Base-by-base conservation (phyloP, 2,888 invertebrate species). In the Ochropleura plecta region DNA sequence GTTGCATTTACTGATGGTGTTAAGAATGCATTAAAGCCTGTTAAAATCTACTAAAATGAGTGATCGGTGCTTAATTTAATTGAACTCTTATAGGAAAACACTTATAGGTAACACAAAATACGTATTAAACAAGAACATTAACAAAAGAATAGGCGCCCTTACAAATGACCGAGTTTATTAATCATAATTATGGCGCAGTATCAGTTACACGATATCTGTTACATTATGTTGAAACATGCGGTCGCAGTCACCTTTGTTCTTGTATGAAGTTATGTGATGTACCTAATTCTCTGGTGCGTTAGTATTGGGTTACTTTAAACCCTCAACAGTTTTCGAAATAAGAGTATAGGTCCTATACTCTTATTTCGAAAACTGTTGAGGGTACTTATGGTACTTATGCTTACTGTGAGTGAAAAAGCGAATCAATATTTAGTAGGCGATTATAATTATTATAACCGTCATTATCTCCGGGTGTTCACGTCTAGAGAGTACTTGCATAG, bases 121-220 rank as follows among this genome's bases (percentile, higher is more conserved):
- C n/a, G 1, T 14, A 14, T 12, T 62, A 62, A 62, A n/a, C 18
- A 55, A 59, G 18, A 49, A 14, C n/a, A 44, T 12, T 62, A 40
- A 70, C 63, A 80, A 70, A 70, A 46, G 42, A 53, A 57, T 49
- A 62, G 46, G 59, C 59, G 65, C 67, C 64, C 64, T 77, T 66
- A 81, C 40, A 71, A 69, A 75, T 75, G 72, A 62, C 74, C 66
- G 70, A 68, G 64, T 85, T 82, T 73, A 79, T 84, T 76, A 57
- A 86, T 78, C 78, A 71, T 78, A 78, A 78, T 82, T 70, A 77
- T 62, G 44, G 8, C 68, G 12, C 68, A 68, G 73, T 84, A 85
- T 86, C 85, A 60, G 80, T 78, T 71, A 85, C 62, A 69, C 57
- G 74, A 86, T 86, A 79, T 85, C 74, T 71, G 76, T 78, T 84